Conservation (phyloP, 2,888 invertebrate genomes). For the Dicyrtoma fusca region DNA sequence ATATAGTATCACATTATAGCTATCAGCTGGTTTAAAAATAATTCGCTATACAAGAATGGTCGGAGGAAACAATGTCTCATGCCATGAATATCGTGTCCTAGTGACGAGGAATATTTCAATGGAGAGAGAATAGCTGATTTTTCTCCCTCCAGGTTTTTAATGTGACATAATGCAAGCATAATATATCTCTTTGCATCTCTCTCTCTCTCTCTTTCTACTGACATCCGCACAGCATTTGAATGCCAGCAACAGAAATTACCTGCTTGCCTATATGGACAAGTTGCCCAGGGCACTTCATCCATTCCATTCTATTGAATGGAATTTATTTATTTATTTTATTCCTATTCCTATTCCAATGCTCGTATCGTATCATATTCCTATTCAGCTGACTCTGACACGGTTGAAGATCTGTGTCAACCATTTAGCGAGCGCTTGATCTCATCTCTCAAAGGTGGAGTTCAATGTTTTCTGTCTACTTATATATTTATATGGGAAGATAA, state of each 20-base stretch:
- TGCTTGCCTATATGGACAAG: background rate
- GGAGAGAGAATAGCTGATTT: too few relatives aligned
- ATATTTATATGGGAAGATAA: slow-evolving; percentile 14
- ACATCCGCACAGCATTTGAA: too few relatives aligned
- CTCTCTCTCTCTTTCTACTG: slow-evolving; percentile 8
- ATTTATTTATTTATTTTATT: slow-evolving; percentile 6
- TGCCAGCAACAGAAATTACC: background rate
- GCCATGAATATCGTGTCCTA: too few relatives aligned
- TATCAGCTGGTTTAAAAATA: too few relatives aligned
- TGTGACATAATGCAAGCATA: too few relatives aligned
- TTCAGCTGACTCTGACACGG: slow-evolving; percentile 13
- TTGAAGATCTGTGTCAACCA: slow-evolving; percentile 33
- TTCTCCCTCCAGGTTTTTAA: too few relatives aligned
- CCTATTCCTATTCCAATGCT: background rate
- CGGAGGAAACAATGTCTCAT: too few relatives aligned
- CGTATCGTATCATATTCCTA: background rate
- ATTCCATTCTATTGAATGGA: too few relatives aligned
- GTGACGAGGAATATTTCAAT: too few relatives aligned
- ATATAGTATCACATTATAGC: too few relatives aligned
- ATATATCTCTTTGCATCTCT: background rate
- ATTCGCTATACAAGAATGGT: too few relatives aligned
- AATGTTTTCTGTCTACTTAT: slow-evolving; percentile 19
- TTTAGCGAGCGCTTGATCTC: slow-evolving; percentile 4
- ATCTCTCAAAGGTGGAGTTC: slow-evolving; percentile 28
- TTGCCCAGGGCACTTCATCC: background rate